Base-by-base conservation (phyloP, 1,140 invertebrate species). In the Oppia nitens region DNA sequence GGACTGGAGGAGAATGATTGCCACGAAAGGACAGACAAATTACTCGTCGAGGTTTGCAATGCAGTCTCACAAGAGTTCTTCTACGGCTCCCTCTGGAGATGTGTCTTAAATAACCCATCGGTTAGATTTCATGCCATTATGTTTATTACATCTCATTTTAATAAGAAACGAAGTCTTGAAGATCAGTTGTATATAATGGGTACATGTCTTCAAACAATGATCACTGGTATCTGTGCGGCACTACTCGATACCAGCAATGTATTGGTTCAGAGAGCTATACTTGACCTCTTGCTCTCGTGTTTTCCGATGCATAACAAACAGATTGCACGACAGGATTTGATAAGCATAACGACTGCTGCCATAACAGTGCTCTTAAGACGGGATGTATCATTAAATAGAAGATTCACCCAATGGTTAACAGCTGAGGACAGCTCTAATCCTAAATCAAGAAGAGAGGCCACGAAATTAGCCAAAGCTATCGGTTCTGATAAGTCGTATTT, bases 1-100 rank as follows among this genome's bases (percentile, higher is more conserved):
- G 90, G 88, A 24, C 75, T 93, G 59, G 91, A 95, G 72, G 86
- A 90, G 71, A 87, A 86, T 3, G 91, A 95, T 71, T 85, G 87
- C 72, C 88, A 84, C 73, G 83, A 87, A 57, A 80, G 84, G 54
- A 85, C 85, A 0, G 85, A 85, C 69, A 71, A 73, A 12, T 73
- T 92, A 48, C 68, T 91, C 24, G 84, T 85, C 64, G 79, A 84
- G 69, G 83, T 87, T 21, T 85, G 84, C 67, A 77, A 82, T 29
- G 83, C 82, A n/a, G 85, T 89, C 27, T 84, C 83, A 55, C 74
- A 79, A 0, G 76, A 76, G 60, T 82, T 83, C 66, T 93, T 92
- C 72, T 93, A 90, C 71, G 83, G 83, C 0, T 87, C 85, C 66
- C 72, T 94, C 1, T 94, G 90, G 90, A 83, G 91, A 67, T 85